Evolutionary conservation across 2,113 vertebrate species (phyloP), one percentile per base, ranked within the genome.

Genomic region (Pitta sordida): DNA sequence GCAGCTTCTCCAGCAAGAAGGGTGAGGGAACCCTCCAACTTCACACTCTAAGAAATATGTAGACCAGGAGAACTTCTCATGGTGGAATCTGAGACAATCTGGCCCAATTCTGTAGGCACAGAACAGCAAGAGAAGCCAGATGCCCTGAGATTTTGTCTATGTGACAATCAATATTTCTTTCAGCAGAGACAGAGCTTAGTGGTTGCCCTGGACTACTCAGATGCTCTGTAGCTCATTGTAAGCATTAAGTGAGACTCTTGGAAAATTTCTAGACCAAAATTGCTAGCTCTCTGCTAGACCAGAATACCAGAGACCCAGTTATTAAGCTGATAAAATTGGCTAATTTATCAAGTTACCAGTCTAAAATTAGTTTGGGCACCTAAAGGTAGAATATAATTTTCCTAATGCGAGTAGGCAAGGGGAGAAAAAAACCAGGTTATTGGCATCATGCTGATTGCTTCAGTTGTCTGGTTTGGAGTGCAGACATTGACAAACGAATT

Each of bases 151-250:
- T 5, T 65, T n/a, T 68, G 12, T 64, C 4, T 10, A 0, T 34
- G 6, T 34, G 73, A 26, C 49, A 37, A 29, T 13, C 1, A 0
- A 7, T 60, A 68, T n/a, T 67, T 49, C 30, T 76, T 1, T 0
- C 2, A 67, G 51, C 22, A 52, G 49, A 29, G 64, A 41, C 34
- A 71, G 59, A 67, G 36, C 26, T 43, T 17, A 39, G n/a, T 36
- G 19, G 15, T 48, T 43, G 24, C 24, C 63, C 37, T 60, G 24
- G 56, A 37, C 41, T 41, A 0, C 16, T 91, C 19, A 51, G 36
- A 16, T 27, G 23, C 30, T 49, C n/a, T 30, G 22, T 10, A 82
- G 62, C 48, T 93, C 37, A 24, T 44, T 34, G 74, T 53, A 19
- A 71, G 36, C 44, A 12, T 11, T 16, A 41, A 34, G 32, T 39